Evolutionary conservation across 2,888 invertebrate species (phyloP), one percentile per base, ranked within the genome.

Genomic region (Petrolisthes cinctipes): DNA sequence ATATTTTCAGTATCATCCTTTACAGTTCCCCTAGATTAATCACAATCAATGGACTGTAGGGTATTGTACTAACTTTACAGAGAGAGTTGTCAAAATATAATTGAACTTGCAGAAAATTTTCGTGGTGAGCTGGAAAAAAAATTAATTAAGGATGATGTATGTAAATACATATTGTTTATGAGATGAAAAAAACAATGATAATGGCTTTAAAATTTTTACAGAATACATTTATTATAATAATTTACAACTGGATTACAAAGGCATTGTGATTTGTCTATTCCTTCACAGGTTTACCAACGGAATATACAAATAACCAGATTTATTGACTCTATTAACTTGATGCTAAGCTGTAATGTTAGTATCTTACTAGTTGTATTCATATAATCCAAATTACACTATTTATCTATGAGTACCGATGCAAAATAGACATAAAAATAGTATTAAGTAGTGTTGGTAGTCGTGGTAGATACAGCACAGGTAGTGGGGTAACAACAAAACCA

Each of bases 401-500:
- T n/a, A n/a, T n/a, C n/a, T n/a, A n/a, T n/a, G n/a, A n/a, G n/a
- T n/a, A n/a, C n/a, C n/a, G n/a, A n/a, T 37, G 37, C 37, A 37
- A 37, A 37, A 37, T 37, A 37, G 53, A 76, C 37, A 79, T 9
- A 20, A 79, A n/a, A 54, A 54, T 56, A 56, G 9, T 56, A 54
- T n/a, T 9, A 7, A 56, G 3, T n/a, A 56, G 17, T 14, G 78
- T 53, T 14, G 53, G 53, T 56, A 17, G 53, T 54, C 53, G 56
- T 54, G 78, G 56, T 37, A 37, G 37, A 37, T 2, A 61, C 3
- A 61, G 4, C 66, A 71, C 71, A 71, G 71, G 71, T 71, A 71
- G 71, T 71, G 71, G 71, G 71, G 14, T 71, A 20, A 71, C 71
- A 71, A 71, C 71, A 71, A 71, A n/a, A 14, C 71, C 71, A 71